Evolutionary conservation across 2,113 vertebrate species (phyloP).

Genomic region (Corythoichthys haematopterus): DNA sequence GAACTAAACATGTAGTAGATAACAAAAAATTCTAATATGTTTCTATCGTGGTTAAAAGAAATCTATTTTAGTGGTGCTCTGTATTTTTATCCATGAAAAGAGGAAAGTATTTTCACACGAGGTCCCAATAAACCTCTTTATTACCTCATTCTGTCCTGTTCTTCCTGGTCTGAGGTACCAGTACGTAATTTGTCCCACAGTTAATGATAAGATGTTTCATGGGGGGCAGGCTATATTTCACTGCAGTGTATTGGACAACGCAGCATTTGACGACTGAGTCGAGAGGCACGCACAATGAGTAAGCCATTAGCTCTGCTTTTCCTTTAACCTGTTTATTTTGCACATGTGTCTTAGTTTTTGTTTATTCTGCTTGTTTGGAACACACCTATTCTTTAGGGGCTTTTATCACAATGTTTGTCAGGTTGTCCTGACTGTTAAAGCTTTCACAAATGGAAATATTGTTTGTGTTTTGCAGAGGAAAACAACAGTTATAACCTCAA

Average conservation of each 20-base stretch:
- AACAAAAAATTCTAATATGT: neutral
- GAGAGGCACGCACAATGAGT: constrained; percentile 67
- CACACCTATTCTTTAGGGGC: constrained; percentile 19
- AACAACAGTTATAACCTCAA: constrained; percentile 21
- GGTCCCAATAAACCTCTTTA: constrained; percentile 7
- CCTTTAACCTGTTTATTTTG: constrained; percentile 19
- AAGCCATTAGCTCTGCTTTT: constrained; percentile 54
- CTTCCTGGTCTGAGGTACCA: constrained; percentile 13
- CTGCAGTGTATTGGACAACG: constrained; percentile 28
- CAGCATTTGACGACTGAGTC: constrained; percentile 36
- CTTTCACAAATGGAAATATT: constrained; percentile 16
- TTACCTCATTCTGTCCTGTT: constrained; percentile 1
- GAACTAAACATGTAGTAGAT: neutral
- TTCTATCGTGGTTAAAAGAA: neutral
- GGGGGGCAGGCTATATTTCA: constrained; percentile 45
- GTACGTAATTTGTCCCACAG: constrained; percentile 50
- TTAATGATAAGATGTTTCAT: constrained; percentile 60
- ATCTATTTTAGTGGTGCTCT: neutral
- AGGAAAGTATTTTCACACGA: neutral
- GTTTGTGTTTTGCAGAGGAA: constrained; percentile 57
- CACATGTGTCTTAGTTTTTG: constrained; percentile 17
- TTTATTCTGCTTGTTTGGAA: constrained; percentile 1
- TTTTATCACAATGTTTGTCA: constrained; percentile 23
- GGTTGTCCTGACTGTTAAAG: constrained; percentile 7
- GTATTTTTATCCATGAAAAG: neutral